A percentile compares a stretch with the other conserved stretches of the same genome.
Evolutionary conservation across 2,113 vertebrate genomes (phyloP).

Genomic region (Mastomys coucha): DNA sequence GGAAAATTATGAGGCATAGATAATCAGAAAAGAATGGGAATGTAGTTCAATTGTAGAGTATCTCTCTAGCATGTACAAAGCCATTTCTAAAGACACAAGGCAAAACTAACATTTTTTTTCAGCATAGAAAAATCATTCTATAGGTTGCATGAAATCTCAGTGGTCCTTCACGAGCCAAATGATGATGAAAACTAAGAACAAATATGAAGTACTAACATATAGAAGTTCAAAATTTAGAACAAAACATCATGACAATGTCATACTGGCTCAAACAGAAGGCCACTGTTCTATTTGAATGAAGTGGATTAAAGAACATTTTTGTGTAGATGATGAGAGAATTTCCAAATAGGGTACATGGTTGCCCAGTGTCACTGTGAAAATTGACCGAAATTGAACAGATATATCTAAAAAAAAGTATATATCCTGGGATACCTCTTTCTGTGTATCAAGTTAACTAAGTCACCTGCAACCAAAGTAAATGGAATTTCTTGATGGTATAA

Average conservation of each 20-base stretch:
- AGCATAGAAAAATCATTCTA: not conserved
- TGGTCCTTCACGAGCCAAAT: not conserved
- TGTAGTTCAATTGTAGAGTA: too few species aligned
- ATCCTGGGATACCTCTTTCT: not conserved
- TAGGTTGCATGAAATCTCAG: not conserved
- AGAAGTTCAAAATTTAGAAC: not conserved
- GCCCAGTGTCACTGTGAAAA: not conserved
- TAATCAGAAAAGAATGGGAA: not conserved
- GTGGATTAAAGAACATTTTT: not conserved
- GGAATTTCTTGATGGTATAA: not conserved
- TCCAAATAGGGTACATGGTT: not conserved
- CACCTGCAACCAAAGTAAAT: not conserved
- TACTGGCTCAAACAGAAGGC: not conserved
- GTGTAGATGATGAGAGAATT: not conserved
- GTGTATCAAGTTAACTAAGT: too few species aligned
- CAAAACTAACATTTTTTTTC: not conserved
- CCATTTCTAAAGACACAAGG: not conserved
- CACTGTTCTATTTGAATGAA: not conserved
- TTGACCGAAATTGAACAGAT: not conserved
- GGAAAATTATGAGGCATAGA: too few species aligned
- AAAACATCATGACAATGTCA: not conserved
- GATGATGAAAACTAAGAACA: not conserved
- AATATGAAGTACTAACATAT: not conserved
- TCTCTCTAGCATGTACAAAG: not conserved
- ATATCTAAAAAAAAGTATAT: not conserved